These are phyloP conservation scores for Cyprinodon tularosa DNA, from an alignment of 2,113 vertebrate species.

Conservation along the genomic window DNA sequence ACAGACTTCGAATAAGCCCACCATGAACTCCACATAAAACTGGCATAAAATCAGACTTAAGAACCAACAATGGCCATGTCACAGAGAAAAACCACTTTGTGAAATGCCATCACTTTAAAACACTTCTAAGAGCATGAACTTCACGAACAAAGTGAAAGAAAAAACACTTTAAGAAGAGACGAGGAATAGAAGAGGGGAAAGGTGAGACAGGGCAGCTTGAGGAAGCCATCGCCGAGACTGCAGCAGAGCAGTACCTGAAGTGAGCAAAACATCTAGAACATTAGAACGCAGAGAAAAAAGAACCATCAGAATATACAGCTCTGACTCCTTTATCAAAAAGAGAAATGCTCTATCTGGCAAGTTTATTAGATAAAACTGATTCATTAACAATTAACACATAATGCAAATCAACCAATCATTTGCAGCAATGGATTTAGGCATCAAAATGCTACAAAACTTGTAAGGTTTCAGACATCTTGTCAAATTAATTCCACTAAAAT, in stretches of 20 bases:
- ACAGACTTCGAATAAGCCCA: slow-evolving; percentile 66
- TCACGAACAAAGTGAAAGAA: slow-evolving; percentile 15
- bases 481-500: not conserved
- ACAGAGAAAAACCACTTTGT: slow-evolving; percentile 72
- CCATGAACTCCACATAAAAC: slow-evolving; percentile 58
- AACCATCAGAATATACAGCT: slow-evolving; percentile 55
- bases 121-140: slow-evolving; percentile 69
- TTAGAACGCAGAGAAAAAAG: slow-evolving; percentile 27
- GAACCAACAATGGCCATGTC: slow-evolving; percentile 51
- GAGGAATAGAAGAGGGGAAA: slow-evolving; percentile 31
- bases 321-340: not conserved
- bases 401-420: not conserved
- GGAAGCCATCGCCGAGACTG: slow-evolving; percentile 34
- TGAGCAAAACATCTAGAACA: slow-evolving; percentile 43
- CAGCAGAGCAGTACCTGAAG: slow-evolving; percentile 49
- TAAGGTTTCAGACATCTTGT: not conserved
- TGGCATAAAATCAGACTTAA: slow-evolving; percentile 70
- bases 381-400: not conserved
- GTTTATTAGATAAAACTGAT: not conserved
- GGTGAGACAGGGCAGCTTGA: slow-evolving; percentile 47
- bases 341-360: not conserved
- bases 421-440: not conserved
- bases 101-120: slow-evolving; percentile 62
- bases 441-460: not conserved
- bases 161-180: slow-evolving; percentile 34